Evolutionary conservation across 2,888 invertebrate species (phyloP), one percentile per base, ranked within the genome.

Genomic region (Pyrrhosoma nymphula): DNA sequence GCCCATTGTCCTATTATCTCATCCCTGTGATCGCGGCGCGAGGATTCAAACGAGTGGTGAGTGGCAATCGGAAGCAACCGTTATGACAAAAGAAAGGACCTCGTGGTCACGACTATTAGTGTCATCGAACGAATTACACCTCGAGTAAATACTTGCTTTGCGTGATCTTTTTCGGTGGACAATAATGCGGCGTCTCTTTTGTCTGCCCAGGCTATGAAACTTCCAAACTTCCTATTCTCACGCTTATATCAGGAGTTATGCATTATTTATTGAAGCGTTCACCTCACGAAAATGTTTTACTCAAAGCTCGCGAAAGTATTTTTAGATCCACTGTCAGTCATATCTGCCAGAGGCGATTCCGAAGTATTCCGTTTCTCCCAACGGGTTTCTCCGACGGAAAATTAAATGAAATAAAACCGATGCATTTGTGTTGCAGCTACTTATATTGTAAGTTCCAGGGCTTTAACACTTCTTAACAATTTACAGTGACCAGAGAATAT

Each of bases 1-100:
- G 56, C 55, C 93, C n/a, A 93, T 93, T 93, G 93, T 93, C 93
- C 93, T n/a, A 93, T 93, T 93, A 93, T 93, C 69, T 93, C 55
- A 47, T 55, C 47, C 16, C 55, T 93, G 39, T 55, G 39, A 93
- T 93, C 93, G 69, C 47, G 47, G 35, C 69, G 60, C 47, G 69
- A 55, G 69, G 93, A 93, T 75, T 75, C 69, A 47, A 93, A 93
- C 93, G 93, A 39, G 47, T 23, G 26, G 18, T 63, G 93, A 26
- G 69, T 93, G 30, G 63, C 93, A 93, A 93, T 93, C 47, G 93
- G 75, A 39, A 63, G 93, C 47, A 16, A 93, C 93, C 93, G 93
- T 93, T 93, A 93, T 93, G 39, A 93, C 69, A 47, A 82, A 60
- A 35, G 82, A 75, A 55, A 93, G n/a, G 55, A 47, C 18, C 47